These are phyloP conservation scores for Epistrophella euchroma DNA, from an alignment of 2,888 invertebrate species.

Conservation along the genomic window DNA sequence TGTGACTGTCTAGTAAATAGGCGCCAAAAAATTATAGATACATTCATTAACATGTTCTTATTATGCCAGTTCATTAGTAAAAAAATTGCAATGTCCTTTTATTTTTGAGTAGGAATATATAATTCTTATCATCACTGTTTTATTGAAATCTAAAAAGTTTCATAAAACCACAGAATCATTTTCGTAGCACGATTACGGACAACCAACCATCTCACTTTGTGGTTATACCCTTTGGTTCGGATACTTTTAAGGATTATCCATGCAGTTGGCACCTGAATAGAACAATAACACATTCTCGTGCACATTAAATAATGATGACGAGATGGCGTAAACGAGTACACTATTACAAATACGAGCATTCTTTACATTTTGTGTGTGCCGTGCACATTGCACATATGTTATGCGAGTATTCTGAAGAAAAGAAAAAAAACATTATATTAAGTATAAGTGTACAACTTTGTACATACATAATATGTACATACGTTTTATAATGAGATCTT, in stretches of 20 bases:
- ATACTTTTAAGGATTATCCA: constrained; percentile 56
- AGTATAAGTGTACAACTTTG: neutral
- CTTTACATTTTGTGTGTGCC: neutral
- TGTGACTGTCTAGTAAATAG: too few species aligned
- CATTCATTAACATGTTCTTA: too few species aligned
- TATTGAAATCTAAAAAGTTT: neutral
- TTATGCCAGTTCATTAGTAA: too few species aligned
- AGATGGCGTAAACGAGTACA: constrained; percentile 27
- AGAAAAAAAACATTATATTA: neutral
- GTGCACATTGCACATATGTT: too few species aligned
- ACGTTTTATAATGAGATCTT: constrained; percentile 40
- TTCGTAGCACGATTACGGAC: neutral
- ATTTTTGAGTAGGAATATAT: neutral
- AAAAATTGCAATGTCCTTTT: neutral
- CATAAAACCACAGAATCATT: neutral
- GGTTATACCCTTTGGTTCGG: neutral
- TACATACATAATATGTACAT: neutral
- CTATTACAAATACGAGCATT: constrained; percentile 27
- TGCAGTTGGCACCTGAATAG: constrained; percentile 60
- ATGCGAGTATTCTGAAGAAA: constrained; percentile 14
- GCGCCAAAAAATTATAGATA: too few species aligned
- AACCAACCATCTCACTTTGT: neutral
- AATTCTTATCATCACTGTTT: neutral
- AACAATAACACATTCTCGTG: constrained; percentile 66
- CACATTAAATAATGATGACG: constrained; percentile 49